Evolutionary conservation across 2,888 invertebrate genomes (phyloP), one percentile per base, ranked within the genome.

Genomic region (Catocala fraxini): DNA sequence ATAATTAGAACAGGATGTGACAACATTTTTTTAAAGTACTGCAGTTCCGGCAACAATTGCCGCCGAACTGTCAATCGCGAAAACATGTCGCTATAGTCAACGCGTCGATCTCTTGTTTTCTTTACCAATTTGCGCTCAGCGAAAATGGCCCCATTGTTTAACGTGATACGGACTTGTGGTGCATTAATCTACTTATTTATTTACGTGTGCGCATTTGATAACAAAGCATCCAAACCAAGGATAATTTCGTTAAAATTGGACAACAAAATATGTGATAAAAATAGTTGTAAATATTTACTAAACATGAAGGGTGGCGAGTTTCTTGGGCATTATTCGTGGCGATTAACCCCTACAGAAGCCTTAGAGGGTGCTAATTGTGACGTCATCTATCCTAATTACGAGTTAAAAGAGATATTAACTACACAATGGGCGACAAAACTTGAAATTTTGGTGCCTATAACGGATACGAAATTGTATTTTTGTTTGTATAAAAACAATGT

Each of bases 111-210:
- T 70, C 71, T 80, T 81, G 81, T 88, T 88, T 88, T 85, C 76
- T 80, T 85, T 86, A 79, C 68, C 67, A 72, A 75, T 80, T 76
- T 83, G 74, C 78, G 73, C 70, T 67, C 62, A 65, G 59, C 70
- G 70, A 89, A 89, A 88, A 94, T 93, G 93, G 87, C 89, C 82
- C 75, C 80, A 83, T 79, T 84, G 77, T 72, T 71, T 53, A 88
- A 80, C 81, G 78, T 89, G 76, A 80, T 91, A 79, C 94, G 94
- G 94, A 94, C 94, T 94, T 93, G 93, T 92, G 88, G 92, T 79
- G 87, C 92, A 90, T 75, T 90, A 60, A 67, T 90, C 58, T 87
- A 74, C 75, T 77, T 92, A 69, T 74, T 89, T 77, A 80, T 88
- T 67, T 75, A 85, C 73, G 88, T 89, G 82, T 71, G 78, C 68